Evolutionary conservation across 2,797 vertebrate genomes (phyloP), one percentile per base, ranked within the genome.

Genomic region (Carcharodon carcharias): DNA sequence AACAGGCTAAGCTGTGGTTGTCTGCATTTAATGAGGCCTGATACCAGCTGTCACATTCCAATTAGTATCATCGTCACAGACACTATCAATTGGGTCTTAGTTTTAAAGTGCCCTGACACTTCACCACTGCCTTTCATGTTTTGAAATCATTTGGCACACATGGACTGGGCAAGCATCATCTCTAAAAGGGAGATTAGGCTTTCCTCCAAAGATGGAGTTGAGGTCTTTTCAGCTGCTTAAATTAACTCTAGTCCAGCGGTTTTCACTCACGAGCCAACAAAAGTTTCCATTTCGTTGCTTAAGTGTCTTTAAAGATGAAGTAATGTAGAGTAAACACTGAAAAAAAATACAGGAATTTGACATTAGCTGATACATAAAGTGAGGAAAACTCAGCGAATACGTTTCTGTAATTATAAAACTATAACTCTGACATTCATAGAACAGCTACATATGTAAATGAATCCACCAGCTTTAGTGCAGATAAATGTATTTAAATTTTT

Each of bases 1-100:
- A 18, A 1, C 94, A 95, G 67, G 94, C 50, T 77, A 56, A 95
- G 69, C 67, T 35, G 28, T 95, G 69, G 67, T 69, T 95, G 50
- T 71, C 45, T n/a, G 69, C 69, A 95, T 95, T 95, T 95, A 95
- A 73, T 77, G 77, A 95, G 50, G 45, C 12, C 67, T 54, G 9
- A 54, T 71, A 95, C 67, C 94, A 95, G 45, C 45, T 95, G n/a
- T 50, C 94, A 65, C 94, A 73, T 71, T 26, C 94, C 94, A 95
- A 95, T 73, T 95, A 95, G 94, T 71, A 56, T 95, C 45, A 56
- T 16, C 61, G 50, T 95, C 28, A n/a, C 69, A 95, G 54, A 56
- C 50, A 77, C 45, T 45, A 73, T 95, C 93, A 95, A 73, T 73
- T 56, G 26, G 94, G 28, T 50, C 45, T 95, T 95, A 93, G 54